Evolutionary conservation across 2,888 invertebrate genomes (phyloP), one percentile per base, ranked within the genome.

Genomic region (Apotomis capreana): DNA sequence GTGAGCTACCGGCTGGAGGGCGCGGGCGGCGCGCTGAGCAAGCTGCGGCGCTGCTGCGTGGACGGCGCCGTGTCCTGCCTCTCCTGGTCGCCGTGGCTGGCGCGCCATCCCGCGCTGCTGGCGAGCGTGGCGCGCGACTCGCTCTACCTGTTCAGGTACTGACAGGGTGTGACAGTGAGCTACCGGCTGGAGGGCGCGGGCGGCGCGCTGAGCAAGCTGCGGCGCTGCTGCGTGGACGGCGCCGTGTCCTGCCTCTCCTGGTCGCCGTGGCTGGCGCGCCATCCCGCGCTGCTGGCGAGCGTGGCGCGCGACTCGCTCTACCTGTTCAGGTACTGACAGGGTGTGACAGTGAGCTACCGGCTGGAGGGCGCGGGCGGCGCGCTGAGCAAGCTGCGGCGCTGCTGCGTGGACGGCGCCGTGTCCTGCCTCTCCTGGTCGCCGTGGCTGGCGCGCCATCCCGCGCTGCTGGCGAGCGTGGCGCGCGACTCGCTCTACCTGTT

Each of bases 381-480:
- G 5, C 40, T 40, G n/a, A 10, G 40, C 58, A 96, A 96, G 88
- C 91, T 95, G 78, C 94, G 95, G 74, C 94, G 96, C 83, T 94
- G 94, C 78, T 90, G 94, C 73, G 95, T 95, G 80, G 95, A 90
- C 81, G 95, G 95, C 78, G 94, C 40, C 40, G 40, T 40, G 40
- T 96, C 68, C 94, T 97, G 70, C 87, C 94, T 97, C 71, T 95
- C 96, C 77, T 96, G 96, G 92, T 94, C 96, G 82, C 95, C 96
- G 8, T 97, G 97, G 97, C 95, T 97, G 69, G 97, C 96, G 80
- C 89, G 97, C 4, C 97, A 97, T 86, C 97, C 97, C 52, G 95
- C 96, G 61, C 89, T 98, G 70, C 94, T 98, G 26, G 96, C 96
- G 75, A 97, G 96, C 90, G 95, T 95, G 79, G 95, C 96, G 6